Evolutionary conservation across 2,113 vertebrate genomes (phyloP).

Genomic region (Gila orcuttii): DNA sequence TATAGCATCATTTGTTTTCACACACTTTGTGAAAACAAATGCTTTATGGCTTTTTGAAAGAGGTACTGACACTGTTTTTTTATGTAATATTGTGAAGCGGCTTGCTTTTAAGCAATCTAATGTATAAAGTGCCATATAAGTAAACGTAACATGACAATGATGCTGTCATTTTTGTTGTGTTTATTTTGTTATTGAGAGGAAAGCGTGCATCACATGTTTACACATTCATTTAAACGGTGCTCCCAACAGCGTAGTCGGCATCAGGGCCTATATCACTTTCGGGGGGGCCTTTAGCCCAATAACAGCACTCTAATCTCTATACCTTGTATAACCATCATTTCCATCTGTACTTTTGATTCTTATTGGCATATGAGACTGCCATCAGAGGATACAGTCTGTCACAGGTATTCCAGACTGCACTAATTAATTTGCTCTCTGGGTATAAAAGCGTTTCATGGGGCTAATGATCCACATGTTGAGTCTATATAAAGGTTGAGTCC

Average conservation of each 20-base stretch:
- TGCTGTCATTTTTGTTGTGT: too few species aligned
- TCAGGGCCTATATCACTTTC: background rate
- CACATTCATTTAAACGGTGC: too few species aligned
- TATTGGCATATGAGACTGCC: slow-evolving; percentile 24
- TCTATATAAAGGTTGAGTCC: slow-evolving; percentile 62
- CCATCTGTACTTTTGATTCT: slow-evolving; percentile 4
- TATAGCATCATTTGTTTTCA: background rate
- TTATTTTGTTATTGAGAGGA: too few species aligned
- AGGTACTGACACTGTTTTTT: too few species aligned
- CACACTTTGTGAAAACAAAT: too few species aligned
- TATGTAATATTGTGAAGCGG: too few species aligned
- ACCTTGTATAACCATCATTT: background rate
- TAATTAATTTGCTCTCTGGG: slow-evolving; percentile 61
- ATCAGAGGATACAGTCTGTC: slow-evolving; percentile 36
- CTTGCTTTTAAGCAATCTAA: too few species aligned
- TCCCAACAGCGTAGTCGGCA: too few species aligned
- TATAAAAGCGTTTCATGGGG: slow-evolving; percentile 57
- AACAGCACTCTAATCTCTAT: background rate
- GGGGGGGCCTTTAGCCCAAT: background rate
- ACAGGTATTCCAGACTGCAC: slow-evolving; percentile 58
- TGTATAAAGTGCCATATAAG: too few species aligned
- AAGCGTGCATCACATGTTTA: too few species aligned
- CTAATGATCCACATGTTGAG: slow-evolving; percentile 60
- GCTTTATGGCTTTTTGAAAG: too few species aligned
- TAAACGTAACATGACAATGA: too few species aligned